Conservation (phyloP, 2,113 vertebrate genomes). For the Spilogale gracilis region DNA sequence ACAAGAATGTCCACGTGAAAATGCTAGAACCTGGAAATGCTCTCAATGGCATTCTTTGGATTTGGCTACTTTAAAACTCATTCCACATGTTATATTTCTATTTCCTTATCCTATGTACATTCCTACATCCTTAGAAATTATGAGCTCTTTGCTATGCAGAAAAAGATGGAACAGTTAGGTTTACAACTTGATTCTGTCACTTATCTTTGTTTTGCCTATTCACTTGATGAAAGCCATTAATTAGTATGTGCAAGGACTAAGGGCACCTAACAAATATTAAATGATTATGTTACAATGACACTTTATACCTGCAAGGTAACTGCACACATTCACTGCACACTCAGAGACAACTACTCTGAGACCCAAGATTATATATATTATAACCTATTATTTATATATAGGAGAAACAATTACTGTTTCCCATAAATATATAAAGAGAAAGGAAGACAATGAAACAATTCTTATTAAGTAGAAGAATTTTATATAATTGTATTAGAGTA, state of each 20-base stretch:
- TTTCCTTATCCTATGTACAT: background rate
- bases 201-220: background rate
- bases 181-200: background rate
- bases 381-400: background rate
- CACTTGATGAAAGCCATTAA: background rate
- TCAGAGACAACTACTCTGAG: background rate
- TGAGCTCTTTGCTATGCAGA: background rate
- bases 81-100: background rate
- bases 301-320: background rate
- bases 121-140: background rate
- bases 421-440: background rate
- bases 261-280: background rate
- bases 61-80: background rate
- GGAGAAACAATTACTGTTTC: background rate
- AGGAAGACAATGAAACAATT: background rate
- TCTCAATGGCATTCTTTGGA: background rate
- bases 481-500: background rate
- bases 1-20: background rate
- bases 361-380: background rate
- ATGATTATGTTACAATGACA: background rate
- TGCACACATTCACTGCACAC: background rate
- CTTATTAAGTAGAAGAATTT: background rate
- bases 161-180: background rate
- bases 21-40: background rate
- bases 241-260: background rate